phyloP scores from a whole-genome alignment of 2,113 vertebrate genomes.

The Microcebus ravelobensis region DNA sequence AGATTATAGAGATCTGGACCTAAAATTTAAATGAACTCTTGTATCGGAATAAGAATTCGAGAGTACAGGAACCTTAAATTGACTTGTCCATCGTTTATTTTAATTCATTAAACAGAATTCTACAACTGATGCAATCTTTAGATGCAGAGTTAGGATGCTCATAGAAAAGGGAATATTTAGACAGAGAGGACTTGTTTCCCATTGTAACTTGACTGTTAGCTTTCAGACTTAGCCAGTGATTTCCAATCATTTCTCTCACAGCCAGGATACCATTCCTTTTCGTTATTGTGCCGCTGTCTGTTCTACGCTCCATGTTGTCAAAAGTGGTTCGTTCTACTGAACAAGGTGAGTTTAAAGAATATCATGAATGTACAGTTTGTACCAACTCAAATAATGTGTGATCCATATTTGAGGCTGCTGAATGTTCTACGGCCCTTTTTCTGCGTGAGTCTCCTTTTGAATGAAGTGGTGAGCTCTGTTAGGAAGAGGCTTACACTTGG shows the following conservation, averaged over 20 bases:
- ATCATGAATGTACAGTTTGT: neutral
- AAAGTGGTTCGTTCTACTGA: constrained; percentile 91
- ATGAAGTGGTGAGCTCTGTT: neutral
- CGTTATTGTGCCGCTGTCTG: constrained; percentile 91
- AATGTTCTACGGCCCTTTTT: neutral
- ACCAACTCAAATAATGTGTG: accelerated
- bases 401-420: neutral
- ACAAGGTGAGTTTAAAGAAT: constrained; percentile 90
- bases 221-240: constrained; percentile 11
- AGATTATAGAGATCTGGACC: neutral
- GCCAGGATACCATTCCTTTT: constrained; percentile 91
- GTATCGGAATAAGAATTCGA: neutral
- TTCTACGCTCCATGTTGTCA: constrained; percentile 96
- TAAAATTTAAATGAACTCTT: neutral
- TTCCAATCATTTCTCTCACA: constrained; percentile 75
- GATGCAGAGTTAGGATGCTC: neutral
- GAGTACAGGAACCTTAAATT: neutral
- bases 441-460: neutral
- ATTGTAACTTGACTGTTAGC: accelerated
- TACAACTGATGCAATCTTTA: neutral
- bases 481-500: neutral
- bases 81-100: neutral
- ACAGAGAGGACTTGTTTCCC: neutral
- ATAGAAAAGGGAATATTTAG: neutral
- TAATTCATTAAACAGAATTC: neutral